phyloP scores from a whole-genome alignment of 2,113 vertebrate species.

The Gavialis gangeticus region DNA sequence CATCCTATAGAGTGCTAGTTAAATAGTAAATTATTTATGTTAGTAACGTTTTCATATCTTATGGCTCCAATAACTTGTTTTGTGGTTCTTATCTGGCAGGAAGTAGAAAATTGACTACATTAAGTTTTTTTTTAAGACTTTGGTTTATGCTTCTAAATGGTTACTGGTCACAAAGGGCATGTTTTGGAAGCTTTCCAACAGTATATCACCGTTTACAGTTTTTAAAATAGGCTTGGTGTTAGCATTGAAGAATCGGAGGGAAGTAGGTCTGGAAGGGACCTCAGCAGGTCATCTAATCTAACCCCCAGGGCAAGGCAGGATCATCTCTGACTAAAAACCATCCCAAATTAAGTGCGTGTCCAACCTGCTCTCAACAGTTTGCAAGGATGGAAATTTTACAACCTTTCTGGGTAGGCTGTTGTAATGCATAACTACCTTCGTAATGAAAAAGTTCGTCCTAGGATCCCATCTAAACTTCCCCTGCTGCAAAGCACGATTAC shows the following conservation, averaged over 20 bases:
- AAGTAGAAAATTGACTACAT: background rate
- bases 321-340: no score
- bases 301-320: no score
- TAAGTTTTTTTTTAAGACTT: background rate
- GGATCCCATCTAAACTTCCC: no score
- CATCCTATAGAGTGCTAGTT: background rate
- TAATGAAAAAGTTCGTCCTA: no score
- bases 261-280: no score
- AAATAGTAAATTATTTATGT: background rate
- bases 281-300: no score
- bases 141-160: background rate
- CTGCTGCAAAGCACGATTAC: background rate
- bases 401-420: no score
- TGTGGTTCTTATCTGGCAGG: background rate
- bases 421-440: no score
- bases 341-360: no score
- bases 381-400: no score
- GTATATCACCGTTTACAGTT: background rate
- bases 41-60: background rate
- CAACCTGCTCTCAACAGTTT: no score
- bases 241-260: no score
- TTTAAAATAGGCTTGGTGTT: background rate
- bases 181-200: background rate
- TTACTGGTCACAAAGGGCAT: background rate
- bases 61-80: background rate